Evolutionary conservation across 2,113 vertebrate genomes (phyloP).

Genomic region (Indicator indicator): DNA sequence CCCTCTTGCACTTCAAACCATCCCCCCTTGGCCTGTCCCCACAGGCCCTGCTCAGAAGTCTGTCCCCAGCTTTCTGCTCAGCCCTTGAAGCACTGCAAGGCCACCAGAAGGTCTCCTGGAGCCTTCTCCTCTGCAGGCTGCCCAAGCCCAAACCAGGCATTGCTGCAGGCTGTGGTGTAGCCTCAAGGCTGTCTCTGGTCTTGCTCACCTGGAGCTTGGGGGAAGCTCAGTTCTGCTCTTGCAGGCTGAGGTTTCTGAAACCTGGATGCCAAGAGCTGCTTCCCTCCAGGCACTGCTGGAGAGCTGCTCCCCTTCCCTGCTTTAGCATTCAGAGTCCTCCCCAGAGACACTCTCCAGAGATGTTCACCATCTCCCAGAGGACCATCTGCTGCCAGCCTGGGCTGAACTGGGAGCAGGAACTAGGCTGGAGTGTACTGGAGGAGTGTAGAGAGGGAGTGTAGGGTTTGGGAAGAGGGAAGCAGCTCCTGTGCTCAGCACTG

Average conservation of each 20-base stretch:
- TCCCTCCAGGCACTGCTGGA: not conserved
- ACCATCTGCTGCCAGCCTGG: not conserved
- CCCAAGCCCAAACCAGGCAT: too few relatives aligned
- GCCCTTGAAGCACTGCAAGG: too few relatives aligned
- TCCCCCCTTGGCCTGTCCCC: too few relatives aligned
- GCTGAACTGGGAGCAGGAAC: not conserved
- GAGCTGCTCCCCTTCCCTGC: not conserved
- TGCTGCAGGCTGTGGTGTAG: not conserved
- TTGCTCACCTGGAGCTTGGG: not conserved
- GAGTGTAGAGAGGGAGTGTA: not conserved
- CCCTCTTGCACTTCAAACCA: too few relatives aligned
- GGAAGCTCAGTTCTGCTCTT: not conserved
- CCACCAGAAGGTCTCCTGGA: too few relatives aligned
- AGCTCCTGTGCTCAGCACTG: not conserved
- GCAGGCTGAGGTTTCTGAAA: not conserved
- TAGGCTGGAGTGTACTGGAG: not conserved
- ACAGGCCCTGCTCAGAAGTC: too few relatives aligned
- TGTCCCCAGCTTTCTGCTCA: too few relatives aligned
- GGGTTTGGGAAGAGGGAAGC: not conserved
- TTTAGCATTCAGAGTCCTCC: not conserved
- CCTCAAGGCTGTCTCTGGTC: not conserved
- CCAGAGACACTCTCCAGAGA: not conserved
- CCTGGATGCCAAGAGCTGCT: not conserved
- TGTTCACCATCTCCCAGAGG: fast-evolving
- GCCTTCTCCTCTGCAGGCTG: too few relatives aligned